Base-by-base conservation (phyloP, 2,888 invertebrate genomes). In the Crepidodera aurea region DNA sequence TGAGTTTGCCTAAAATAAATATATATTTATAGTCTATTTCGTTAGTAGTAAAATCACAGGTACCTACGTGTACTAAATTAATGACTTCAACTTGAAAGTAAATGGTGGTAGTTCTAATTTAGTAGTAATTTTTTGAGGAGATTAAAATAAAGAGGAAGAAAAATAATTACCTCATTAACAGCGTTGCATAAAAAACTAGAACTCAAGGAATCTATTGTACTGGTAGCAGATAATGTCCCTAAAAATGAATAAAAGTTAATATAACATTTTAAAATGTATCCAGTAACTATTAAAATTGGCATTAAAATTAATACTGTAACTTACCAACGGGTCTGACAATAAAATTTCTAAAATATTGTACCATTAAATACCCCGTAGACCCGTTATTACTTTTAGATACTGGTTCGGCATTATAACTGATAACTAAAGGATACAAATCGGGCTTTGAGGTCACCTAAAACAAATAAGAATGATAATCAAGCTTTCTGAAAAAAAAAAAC, bases 161-260 rank as follows among this genome's bases (percentile, higher is more conserved):
- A n/a, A n/a, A n/a, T n/a, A n/a, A 48, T 83, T 69, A 89, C 90
- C 84, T 93, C 93, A 83, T 92, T 93, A 69, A 91, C 87, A 75
- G 91, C 88, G 79, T 88, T 92, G 82, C 92, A 93, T 81, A 92
- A 89, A 82, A 90, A 93, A 84, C 92, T 93, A 73, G 93, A 93
- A 82, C 90, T 93, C 74, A 93, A 84, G 70, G 93, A 93, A 81
- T 93, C 93, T 72, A 91, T 87, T 69, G 93, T 93, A 82, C 93
- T 93, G 66, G 93, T 89, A 72, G 92, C 92, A 66, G 93, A 93
- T 72, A 93, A 76, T 65, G 93, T 90, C 63, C 90, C 90, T 88
- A 77, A 15, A 83, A 82, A 62, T 25, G n/a, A n/a, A n/a, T n/a
- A n/a, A n/a, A n/a, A n/a, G 4, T 12, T 37, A n/a, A n/a, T 34